Evolutionary conservation across 2,888 invertebrate genomes (phyloP).

Genomic region (Acleris emargana): DNA sequence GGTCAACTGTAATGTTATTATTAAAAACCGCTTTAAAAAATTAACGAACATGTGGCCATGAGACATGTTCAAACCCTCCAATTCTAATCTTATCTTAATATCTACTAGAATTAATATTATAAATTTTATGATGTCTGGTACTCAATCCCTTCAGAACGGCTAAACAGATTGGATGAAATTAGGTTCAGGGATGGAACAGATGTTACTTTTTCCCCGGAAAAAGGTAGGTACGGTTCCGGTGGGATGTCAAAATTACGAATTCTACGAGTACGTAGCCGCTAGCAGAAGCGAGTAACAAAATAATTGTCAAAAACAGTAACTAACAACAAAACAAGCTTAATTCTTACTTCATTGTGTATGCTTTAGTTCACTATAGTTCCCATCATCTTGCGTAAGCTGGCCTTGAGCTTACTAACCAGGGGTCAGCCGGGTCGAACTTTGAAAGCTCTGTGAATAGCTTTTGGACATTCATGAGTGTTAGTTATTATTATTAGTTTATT

Average conservation of each 20-base stretch:
- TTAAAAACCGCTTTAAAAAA: no score
- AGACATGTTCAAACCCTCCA: constrained; percentile 10
- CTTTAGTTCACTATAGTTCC: constrained; percentile 48
- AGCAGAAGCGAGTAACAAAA: not conserved
- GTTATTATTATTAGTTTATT: constrained; percentile 14
- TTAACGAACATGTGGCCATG: not conserved
- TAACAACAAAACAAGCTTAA: constrained; percentile 32
- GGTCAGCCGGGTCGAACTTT: constrained; percentile 40
- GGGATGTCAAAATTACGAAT: no score
- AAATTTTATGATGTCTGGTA: no score
- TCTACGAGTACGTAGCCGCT: no score
- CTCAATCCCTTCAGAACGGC: no score
- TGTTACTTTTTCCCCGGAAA: no score
- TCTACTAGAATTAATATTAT: no score
- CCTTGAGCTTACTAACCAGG: constrained; percentile 49
- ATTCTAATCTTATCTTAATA: not conserved
- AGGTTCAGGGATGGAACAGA: no score
- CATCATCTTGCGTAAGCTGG: constrained; percentile 54
- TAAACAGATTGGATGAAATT: no score
- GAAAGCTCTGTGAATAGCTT: constrained; percentile 17
- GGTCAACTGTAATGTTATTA: no score
- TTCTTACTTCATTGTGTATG: constrained; percentile 44
- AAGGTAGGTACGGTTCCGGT: no score
- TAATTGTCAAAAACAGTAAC: constrained; percentile 17
- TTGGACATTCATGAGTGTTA: constrained; percentile 16